A percentile compares a stretch with the other conserved stretches of the same genome.
Evolutionary conservation across 2,888 invertebrate species (phyloP).

Genomic region (Macrophya annulata): DNA sequence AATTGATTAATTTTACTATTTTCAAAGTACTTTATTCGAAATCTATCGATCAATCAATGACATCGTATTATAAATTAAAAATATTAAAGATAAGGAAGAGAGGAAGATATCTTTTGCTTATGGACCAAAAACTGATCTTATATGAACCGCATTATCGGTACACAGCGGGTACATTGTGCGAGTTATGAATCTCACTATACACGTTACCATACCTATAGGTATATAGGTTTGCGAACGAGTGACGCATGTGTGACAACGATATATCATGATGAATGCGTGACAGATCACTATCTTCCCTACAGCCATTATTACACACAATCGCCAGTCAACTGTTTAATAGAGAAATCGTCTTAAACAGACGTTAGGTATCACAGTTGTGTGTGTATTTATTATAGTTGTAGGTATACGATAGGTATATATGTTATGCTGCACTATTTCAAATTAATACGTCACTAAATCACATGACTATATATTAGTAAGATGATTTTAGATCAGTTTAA

Average conservation of each 20-base stretch:
- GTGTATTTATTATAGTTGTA: constrained; percentile 29
- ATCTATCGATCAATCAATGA: too few relatives aligned
- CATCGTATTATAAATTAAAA: too few relatives aligned
- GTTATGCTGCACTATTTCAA: constrained; percentile 48
- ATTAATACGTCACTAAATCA: constrained; percentile 37
- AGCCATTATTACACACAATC: constrained; percentile 69
- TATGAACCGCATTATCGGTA: neutral
- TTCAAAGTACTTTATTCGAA: too few relatives aligned
- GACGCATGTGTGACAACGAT: constrained; percentile 62
- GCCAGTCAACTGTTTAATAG: constrained; percentile 70
- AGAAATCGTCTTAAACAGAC: constrained; percentile 64
- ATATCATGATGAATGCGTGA: constrained; percentile 66
- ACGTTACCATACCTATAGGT: neutral
- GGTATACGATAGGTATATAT: neutral
- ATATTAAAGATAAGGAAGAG: too few relatives aligned
- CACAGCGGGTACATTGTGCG: neutral
- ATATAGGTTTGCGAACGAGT: constrained; percentile 47
- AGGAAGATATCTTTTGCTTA: neutral
- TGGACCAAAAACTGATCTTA: neutral
- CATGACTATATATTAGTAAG: constrained; percentile 23
- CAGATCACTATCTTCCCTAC: constrained; percentile 62
- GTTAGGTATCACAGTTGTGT: constrained; percentile 32
- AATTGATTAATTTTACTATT: too few relatives aligned
- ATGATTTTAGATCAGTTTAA: constrained; percentile 33
- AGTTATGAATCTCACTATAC: constrained; percentile 14